Base-by-base conservation (phyloP, 2,888 invertebrate species). In the Agrotis segetum region DNA sequence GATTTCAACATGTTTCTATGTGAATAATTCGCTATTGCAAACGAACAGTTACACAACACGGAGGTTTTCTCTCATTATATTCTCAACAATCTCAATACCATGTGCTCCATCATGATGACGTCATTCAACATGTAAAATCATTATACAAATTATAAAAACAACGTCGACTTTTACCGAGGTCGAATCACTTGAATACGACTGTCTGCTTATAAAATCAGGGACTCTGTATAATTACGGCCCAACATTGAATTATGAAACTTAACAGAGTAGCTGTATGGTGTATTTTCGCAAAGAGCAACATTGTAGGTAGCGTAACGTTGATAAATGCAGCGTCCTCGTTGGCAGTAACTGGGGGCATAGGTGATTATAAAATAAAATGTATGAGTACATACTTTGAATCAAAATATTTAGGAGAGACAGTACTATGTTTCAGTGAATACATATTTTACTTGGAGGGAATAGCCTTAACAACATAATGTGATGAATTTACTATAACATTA, bases 141-240 rank as follows among this genome's bases (percentile, higher is more conserved):
- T 71, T 69, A 69, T 69, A 71, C 40, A 40, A 40, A 11, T 46
- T 74, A 65, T 59, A 74, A 81, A 81, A 83, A 76, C 81, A 77
- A 69, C 75, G 69, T 74, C 70, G 61, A 62, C 73, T 60, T 59
- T 53, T 61, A 59, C 67, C 78, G 77, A 86, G 86, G 86, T 79
- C 86, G 58, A 80, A 83, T 82, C 84, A 87, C 77, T 87, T 85
- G 79, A 82, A 74, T 76, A 60, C 61, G 63, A 68, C 72, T 63
- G 77, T 70, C 61, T 80, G 82, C 69, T 75, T 83, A 80, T 78
- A 34, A 77, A 81, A 81, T 81, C 77, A 79, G 71, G 72, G 77
- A 71, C 81, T 74, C 46, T 56, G 65, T 64, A 72, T 83, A 80
- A 82, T 80, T 77, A 80, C 29, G 11, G n/a, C 13, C 1, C 16